phyloP scores from a whole-genome alignment of 2,113 vertebrate species.

The Brachyhypopomus occidentalis region DNA sequence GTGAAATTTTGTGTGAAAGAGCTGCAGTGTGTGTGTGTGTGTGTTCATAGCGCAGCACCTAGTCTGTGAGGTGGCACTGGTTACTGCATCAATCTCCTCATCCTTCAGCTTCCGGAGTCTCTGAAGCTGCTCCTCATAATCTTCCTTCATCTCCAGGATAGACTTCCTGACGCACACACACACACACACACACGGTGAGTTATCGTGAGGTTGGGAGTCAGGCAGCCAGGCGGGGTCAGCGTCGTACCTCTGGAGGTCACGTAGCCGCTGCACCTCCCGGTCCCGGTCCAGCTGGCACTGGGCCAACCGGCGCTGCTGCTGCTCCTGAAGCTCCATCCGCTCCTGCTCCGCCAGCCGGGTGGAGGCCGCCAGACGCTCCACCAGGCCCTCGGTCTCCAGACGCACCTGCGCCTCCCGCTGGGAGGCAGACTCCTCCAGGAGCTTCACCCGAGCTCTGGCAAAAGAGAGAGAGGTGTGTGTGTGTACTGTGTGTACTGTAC shows the following conservation, averaged over 20 bases:
- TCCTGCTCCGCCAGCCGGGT: conserved; percentile 70
- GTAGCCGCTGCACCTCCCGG: conserved; percentile 79
- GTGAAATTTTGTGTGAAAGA: background rate
- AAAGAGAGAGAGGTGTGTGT: background rate
- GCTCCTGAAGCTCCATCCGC: conserved; percentile 72
- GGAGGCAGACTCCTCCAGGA: conserved; percentile 76
- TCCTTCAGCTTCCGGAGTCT: conserved; percentile 84
- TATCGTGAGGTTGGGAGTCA: too few species aligned
- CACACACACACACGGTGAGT: too few species aligned
- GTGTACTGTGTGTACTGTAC: too few species aligned
- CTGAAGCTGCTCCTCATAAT: conserved; percentile 85
- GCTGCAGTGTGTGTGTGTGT: background rate
- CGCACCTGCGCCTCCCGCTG: conserved; percentile 72
- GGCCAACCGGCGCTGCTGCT: conserved; percentile 79
- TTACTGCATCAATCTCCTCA: conserved; percentile 87
- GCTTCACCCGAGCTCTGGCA: conserved; percentile 75
- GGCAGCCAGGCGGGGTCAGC: too few species aligned
- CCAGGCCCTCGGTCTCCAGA: conserved; percentile 78
- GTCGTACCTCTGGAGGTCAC: conserved; percentile 83
- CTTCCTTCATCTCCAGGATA: conserved; percentile 84
- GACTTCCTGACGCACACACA: conserved; percentile 71
- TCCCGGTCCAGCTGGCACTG: conserved; percentile 78
- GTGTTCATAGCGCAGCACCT: conserved; percentile 52
- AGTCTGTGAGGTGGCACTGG: conserved; percentile 86
- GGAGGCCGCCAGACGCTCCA: conserved; percentile 62